phyloP scores from a whole-genome alignment of 2,113 vertebrate genomes.

The Chaetops frenatus region DNA sequence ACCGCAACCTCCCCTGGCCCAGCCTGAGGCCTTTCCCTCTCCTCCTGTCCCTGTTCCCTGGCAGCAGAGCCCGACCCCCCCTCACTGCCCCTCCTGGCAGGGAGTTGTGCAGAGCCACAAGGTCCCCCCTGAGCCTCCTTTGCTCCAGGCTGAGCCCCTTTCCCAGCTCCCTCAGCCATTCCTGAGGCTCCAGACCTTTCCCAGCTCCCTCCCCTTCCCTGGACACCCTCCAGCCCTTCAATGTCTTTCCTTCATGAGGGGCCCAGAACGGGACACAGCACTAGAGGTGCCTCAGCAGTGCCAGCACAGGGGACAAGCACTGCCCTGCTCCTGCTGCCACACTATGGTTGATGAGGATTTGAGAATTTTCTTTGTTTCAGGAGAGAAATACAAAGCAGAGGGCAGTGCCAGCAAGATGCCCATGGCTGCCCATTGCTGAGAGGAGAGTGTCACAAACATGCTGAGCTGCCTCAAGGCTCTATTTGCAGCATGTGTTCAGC shows the following conservation, averaged over 20 bases:
- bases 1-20: background rate
- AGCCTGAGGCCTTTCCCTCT: background rate
- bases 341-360: background rate
- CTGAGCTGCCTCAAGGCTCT: background rate
- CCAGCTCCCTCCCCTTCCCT: rapidly evolving
- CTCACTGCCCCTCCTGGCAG: background rate
- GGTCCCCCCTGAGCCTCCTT: background rate
- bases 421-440: background rate
- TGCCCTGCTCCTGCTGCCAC: background rate
- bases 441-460: rapidly evolving
- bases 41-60: background rate
- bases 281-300: background rate
- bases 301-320: background rate
- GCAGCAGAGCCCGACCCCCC: background rate
- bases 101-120: background rate
- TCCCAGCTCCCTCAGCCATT: background rate
- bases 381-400: rapidly evolving
- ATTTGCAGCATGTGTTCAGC: background rate
- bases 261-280: rapidly evolving
- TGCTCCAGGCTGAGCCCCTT: background rate
- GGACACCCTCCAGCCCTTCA: background rate
- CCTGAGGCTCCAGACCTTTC: background rate
- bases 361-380: background rate
- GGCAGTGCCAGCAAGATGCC: background rate
- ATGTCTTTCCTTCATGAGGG: too few relatives aligned